phyloP scores from a whole-genome alignment of 2,797 vertebrate genomes.

The Cossypha dichroa region DNA sequence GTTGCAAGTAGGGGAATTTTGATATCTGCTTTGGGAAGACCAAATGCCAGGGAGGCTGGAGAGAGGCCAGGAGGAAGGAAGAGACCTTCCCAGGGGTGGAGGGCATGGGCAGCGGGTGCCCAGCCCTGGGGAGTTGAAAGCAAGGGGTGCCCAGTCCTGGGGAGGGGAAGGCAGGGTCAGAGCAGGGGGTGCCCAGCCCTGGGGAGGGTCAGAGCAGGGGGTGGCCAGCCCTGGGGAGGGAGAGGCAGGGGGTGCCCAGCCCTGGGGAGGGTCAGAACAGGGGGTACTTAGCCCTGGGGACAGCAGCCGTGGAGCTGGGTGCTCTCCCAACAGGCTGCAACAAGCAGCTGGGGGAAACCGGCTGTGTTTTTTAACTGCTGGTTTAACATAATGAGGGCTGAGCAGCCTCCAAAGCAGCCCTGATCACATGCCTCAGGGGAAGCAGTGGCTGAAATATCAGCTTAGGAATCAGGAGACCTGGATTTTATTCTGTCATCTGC shows the following conservation, averaged over 20 bases:
- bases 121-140: too few species aligned
- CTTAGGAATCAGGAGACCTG: background rate
- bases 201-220: too few species aligned
- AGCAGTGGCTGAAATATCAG: background rate
- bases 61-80: constrained; percentile 37
- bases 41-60: background rate
- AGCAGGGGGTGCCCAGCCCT: too few species aligned
- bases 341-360: background rate
- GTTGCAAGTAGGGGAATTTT: constrained; percentile 18
- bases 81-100: background rate
- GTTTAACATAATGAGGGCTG: background rate
- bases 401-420: background rate
- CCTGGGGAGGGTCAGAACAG: too few species aligned
- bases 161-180: too few species aligned
- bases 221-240: too few species aligned
- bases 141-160: too few species aligned
- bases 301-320: background rate
- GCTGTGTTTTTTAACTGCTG: background rate
- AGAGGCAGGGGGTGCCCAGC: too few species aligned
- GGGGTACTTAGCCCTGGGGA: background rate
- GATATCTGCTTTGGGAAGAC: background rate
- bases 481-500: background rate
- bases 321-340: background rate
- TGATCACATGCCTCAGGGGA: background rate
- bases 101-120: too few species aligned